These are phyloP conservation scores for Drosophila sechellia DNA, from an alignment of 1,140 invertebrate species.

Conservation along the genomic window DNA sequence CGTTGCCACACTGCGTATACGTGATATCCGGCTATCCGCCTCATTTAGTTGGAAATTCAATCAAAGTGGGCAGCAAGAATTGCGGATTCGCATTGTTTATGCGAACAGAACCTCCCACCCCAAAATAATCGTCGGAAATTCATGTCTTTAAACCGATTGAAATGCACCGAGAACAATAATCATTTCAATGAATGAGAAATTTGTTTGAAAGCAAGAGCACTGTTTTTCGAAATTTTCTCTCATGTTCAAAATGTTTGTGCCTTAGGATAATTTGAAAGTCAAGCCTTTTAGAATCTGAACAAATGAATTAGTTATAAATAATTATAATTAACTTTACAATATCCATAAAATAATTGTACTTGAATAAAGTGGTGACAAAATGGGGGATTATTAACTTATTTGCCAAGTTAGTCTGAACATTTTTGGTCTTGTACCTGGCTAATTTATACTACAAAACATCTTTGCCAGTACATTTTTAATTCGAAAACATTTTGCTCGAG, in stretches of 20 bases:
- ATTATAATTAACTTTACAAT: too few species aligned
- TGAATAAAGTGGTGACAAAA: too few species aligned
- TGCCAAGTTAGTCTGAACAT: background rate
- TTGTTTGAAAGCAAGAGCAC: too few species aligned
- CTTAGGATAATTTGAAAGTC: too few species aligned
- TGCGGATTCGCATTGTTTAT: slow-evolving; percentile 16
- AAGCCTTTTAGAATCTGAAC: too few species aligned
- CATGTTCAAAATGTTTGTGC: too few species aligned
- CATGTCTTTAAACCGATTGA: slow-evolving; percentile 8
- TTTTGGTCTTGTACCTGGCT: background rate
- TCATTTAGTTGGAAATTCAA: slow-evolving; percentile 35
- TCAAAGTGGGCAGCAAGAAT: slow-evolving; percentile 2
- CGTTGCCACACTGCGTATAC: slow-evolving; percentile 36
- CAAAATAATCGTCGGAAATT: slow-evolving; percentile 30
- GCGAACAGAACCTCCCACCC: slow-evolving; percentile 1
- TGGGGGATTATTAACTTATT: background rate
- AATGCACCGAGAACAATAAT: slow-evolving; percentile 5
- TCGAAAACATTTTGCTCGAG: slow-evolving; percentile 4
- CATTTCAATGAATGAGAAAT: background rate
- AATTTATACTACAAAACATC: background rate
- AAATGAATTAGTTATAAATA: too few species aligned
- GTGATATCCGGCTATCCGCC: slow-evolving; percentile 32
- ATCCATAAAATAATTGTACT: too few species aligned
- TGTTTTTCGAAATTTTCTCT: too few species aligned
- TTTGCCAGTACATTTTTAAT: background rate